Conservation (phyloP, 2,797 vertebrate species). For the Syngnathus rostellatus region DNA sequence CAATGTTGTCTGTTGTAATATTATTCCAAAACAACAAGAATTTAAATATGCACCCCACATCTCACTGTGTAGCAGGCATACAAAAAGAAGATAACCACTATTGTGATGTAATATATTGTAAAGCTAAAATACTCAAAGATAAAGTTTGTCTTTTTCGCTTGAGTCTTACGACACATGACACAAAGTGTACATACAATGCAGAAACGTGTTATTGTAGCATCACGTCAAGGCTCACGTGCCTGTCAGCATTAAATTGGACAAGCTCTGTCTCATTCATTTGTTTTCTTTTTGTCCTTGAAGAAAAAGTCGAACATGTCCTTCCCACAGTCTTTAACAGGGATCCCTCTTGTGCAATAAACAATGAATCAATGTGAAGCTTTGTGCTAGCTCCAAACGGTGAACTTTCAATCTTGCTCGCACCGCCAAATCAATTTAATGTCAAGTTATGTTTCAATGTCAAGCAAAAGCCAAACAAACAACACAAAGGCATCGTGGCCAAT, state of each 20-base stretch:
- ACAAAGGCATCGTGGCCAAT: constrained; percentile 28
- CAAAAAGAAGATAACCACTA: not conserved
- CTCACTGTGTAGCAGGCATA: too few species aligned
- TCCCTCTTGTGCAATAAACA: constrained; percentile 9
- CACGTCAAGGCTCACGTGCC: not conserved
- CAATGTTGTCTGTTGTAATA: too few species aligned
- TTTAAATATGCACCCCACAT: too few species aligned
- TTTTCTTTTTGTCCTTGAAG: constrained; percentile 9
- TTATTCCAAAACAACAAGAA: too few species aligned
- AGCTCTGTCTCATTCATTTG: constrained; percentile 20
- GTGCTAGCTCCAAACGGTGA: constrained; percentile 23
- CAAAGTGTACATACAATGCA: not conserved
- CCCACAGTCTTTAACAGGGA: not conserved
- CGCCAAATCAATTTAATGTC: constrained; percentile 46
- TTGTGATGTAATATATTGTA: not conserved
- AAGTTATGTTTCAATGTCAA: constrained; percentile 34
- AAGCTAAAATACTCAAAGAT: not conserved
- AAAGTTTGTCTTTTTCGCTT: not conserved
- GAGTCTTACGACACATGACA: not conserved
- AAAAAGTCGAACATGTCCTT: constrained; percentile 5
- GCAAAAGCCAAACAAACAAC: constrained; percentile 39
- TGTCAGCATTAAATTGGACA: constrained; percentile 14
- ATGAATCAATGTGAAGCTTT: constrained; percentile 31
- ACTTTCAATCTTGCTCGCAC: constrained; percentile 35
- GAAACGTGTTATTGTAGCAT: not conserved